A percentile compares a stretch with the other conserved stretches of the same genome.
These are phyloP conservation scores for Hyposmocoma kahamanoa DNA, from an alignment of 1,140 invertebrate species.

Conservation along the genomic window DNA sequence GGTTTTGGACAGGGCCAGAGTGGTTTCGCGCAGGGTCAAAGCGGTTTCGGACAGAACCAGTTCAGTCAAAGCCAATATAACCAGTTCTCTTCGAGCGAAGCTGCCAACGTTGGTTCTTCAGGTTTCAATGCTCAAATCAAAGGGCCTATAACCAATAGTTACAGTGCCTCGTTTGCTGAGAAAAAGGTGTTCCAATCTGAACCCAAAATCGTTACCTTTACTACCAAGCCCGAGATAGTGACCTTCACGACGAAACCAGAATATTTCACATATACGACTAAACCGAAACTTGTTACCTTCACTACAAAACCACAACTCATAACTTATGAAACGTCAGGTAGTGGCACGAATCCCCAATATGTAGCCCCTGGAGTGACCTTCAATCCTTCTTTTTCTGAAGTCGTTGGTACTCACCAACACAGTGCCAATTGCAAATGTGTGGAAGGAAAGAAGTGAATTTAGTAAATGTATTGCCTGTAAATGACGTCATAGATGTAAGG, in stretches of 20 bases:
- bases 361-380: constrained; percentile 45
- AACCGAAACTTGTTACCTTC: constrained; percentile 43
- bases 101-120: constrained; percentile 8
- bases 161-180: constrained; percentile 43
- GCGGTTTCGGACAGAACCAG: constrained; percentile 13
- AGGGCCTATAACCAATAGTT: constrained; percentile 40
- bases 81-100: constrained; percentile 15
- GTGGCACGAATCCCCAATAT: constrained; percentile 50
- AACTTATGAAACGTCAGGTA: constrained; percentile 53
- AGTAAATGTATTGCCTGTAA: background rate
- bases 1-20: constrained; percentile 12
- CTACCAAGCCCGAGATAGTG: constrained; percentile 32
- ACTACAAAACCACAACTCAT: constrained; percentile 53
- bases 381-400: constrained; percentile 47
- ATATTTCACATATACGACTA: constrained; percentile 45
- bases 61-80: constrained; percentile 23
- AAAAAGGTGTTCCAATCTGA: constrained; percentile 55
- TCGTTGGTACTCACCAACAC: constrained; percentile 41
- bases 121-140: constrained; percentile 32
- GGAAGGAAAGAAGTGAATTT: constrained; percentile 41
- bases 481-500: background rate
- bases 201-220: constrained; percentile 30
- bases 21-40: constrained; percentile 5
- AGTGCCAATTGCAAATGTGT: constrained; percentile 50
- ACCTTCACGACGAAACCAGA: constrained; percentile 37